These are phyloP conservation scores for Melieria picta DNA, from an alignment of 2,888 invertebrate genomes.

Conservation along the genomic window DNA sequence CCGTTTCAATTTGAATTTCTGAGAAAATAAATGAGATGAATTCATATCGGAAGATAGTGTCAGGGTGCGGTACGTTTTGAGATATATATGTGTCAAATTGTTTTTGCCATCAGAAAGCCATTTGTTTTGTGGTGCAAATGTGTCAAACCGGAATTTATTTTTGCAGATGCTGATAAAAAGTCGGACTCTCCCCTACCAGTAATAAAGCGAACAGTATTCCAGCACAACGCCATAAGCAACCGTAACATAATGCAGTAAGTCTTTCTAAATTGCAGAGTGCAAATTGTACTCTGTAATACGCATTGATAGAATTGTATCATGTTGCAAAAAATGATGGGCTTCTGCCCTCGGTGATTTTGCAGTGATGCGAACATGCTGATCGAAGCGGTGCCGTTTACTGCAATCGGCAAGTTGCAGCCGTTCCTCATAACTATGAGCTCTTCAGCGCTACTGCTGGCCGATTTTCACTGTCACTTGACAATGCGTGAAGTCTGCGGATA, in stretches of 20 bases:
- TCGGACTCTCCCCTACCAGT: conserved; percentile 71
- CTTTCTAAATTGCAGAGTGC: no score
- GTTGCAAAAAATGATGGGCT: not conserved
- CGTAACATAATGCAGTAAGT: conserved; percentile 81
- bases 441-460: conserved; percentile 86
- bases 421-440: conserved; percentile 88
- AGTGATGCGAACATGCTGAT: conserved; percentile 92
- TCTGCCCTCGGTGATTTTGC: conserved; percentile 51
- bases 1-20: no score
- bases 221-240: conserved; percentile 80
- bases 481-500: conserved; percentile 96
- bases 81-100: no score
- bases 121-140: not conserved
- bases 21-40: no score
- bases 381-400: conserved; percentile 87
- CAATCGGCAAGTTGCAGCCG: conserved; percentile 90
- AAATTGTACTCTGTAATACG: no score
- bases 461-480: conserved; percentile 94
- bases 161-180: conserved; percentile 72
- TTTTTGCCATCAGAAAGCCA: no score
- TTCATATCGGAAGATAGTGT: no score
- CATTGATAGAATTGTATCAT: no score
- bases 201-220: conserved; percentile 75
- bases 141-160: not conserved
- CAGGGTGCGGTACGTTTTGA: no score